phyloP scores from a whole-genome alignment of 2,888 invertebrate species.

The Sinohyriopsis cumingii region DNA sequence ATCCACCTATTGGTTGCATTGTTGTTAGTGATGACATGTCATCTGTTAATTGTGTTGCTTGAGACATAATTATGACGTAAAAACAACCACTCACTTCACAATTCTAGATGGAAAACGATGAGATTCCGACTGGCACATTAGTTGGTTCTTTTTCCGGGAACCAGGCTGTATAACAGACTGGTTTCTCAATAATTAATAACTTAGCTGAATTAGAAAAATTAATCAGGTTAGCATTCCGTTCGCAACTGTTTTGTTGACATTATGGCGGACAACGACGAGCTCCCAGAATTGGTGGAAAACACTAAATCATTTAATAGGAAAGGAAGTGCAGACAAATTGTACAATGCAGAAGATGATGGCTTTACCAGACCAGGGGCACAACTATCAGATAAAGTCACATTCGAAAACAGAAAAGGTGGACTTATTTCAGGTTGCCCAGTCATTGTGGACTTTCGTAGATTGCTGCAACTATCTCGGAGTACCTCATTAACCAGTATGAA shows the following conservation, averaged over 20 bases:
- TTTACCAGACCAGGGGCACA: conserved; percentile 58
- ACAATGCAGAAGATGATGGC: conserved; percentile 30
- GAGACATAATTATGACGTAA: too few relatives aligned
- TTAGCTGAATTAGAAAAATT: too few relatives aligned
- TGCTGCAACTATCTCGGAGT: conserved; percentile 48
- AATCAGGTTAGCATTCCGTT: conserved; percentile 39
- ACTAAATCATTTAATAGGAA: conserved; percentile 7
- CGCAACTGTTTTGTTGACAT: conserved; percentile 60
- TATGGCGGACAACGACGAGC: conserved; percentile 50
- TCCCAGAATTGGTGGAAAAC: neutral
- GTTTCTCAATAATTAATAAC: too few relatives aligned
- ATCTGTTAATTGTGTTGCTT: too few relatives aligned
- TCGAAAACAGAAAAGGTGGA: conserved; percentile 51
- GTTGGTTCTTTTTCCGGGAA: too few relatives aligned
- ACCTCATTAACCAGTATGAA: conserved; percentile 24
- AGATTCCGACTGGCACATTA: too few relatives aligned
- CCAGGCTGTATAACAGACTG: too few relatives aligned
- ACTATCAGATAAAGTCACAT: conserved; percentile 50
- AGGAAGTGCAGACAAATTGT: conserved; percentile 2
- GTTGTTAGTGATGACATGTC: too few relatives aligned
- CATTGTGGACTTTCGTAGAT: conserved; percentile 61
- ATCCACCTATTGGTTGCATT: too few relatives aligned
- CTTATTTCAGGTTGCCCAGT: conserved; percentile 53
- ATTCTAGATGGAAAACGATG: too few relatives aligned
- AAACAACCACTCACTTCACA: too few relatives aligned